phyloP scores from a whole-genome alignment of 2,888 invertebrate species.

The Platycheirus albimanus region DNA sequence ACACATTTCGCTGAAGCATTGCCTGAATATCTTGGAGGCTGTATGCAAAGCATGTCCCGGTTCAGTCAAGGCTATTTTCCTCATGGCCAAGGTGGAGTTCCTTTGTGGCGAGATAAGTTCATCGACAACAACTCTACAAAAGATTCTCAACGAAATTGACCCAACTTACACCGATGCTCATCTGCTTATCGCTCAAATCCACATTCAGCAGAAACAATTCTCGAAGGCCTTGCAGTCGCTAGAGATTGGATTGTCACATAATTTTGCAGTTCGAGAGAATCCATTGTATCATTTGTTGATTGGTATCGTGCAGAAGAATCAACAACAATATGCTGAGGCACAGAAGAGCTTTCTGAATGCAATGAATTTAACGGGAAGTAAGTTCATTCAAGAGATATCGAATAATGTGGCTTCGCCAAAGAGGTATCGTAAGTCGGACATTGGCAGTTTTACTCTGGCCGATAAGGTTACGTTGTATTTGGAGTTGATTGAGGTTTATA shows the following conservation, averaged over 20 bases:
- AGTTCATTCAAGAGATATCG: slow-evolving; percentile 43
- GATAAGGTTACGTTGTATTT: slow-evolving; percentile 94
- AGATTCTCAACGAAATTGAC: slow-evolving; percentile 89
- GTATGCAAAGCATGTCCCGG: slow-evolving; percentile 93
- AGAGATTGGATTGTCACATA: slow-evolving; percentile 94
- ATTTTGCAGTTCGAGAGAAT: slow-evolving; percentile 95
- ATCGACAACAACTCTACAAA: slow-evolving; percentile 88
- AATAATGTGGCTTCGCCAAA: slow-evolving; percentile 78
- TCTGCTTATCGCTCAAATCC: slow-evolving; percentile 93
- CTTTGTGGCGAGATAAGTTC: slow-evolving; percentile 89
- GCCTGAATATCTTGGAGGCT: slow-evolving; percentile 87
- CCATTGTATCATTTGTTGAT: slow-evolving; percentile 94
- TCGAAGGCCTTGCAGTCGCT: slow-evolving; percentile 92
- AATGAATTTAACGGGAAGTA: slow-evolving; percentile 86
- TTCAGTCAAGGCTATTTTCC: slow-evolving; percentile 86
- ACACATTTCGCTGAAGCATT: slow-evolving; percentile 84
- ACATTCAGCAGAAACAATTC: slow-evolving; percentile 88
- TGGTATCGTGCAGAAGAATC: slow-evolving; percentile 91
- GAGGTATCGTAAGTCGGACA: slow-evolving; percentile 76
- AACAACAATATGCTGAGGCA: slow-evolving; percentile 88
- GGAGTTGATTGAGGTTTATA: slow-evolving; percentile 92
- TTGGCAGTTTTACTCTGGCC: slow-evolving; percentile 84
- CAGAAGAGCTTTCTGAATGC: slow-evolving; percentile 90
- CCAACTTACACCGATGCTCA: slow-evolving; percentile 92
- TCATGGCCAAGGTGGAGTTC: slow-evolving; percentile 91